Evolutionary conservation across 1,140 invertebrate species (phyloP), one percentile per base, ranked within the genome.

Genomic region (Holcopasites calliopsidis): DNA sequence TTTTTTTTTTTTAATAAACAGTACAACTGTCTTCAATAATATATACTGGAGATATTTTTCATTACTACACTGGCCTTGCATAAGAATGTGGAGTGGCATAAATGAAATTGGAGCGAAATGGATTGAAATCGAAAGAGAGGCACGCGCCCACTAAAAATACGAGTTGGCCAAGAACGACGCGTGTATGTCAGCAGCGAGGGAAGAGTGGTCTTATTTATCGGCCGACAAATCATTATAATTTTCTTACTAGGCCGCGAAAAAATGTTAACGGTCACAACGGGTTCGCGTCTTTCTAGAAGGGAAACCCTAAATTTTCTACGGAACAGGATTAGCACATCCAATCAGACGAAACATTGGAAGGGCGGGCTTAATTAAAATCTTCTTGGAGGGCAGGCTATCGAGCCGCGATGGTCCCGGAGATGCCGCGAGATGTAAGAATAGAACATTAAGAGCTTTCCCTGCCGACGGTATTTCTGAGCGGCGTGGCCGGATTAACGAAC

Each of bases 351-450:
- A 92, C 90, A 91, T 86, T 89, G 89, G 87, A 91, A 90, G 87
- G 90, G 90, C 90, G 89, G 90, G 84, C 88, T 91, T 92, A 90
- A 91, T 92, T 92, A 92, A 91, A 91, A 91, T 91, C 88, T 88
- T 87, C 84, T 88, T 87, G 83, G 81, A 83, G 77, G 77, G 70
- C 72, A 76, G 80, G 75, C 84, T 84, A 84, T 86, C 79, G 85
- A 85, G 84, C 47, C 33, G 33, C 64, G 47, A 16, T 66, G 65
- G 58, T 33, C 70, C 66, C 70, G 40, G 49, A 80, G 58, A 76
- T 83, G 80, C 84, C 80, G 75, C 80, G 73, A 85, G 85, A 85
- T 82, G 82, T 87, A 87, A 86, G 83, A 88, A 88, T 88, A 87
- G 84, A 88, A 83, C 80, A 83, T 80, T 84, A 79, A 80, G 83